These are phyloP conservation scores for Sebastes hubbsi DNA, from an alignment of 2,797 vertebrate species.

Conservation along the genomic window DNA sequence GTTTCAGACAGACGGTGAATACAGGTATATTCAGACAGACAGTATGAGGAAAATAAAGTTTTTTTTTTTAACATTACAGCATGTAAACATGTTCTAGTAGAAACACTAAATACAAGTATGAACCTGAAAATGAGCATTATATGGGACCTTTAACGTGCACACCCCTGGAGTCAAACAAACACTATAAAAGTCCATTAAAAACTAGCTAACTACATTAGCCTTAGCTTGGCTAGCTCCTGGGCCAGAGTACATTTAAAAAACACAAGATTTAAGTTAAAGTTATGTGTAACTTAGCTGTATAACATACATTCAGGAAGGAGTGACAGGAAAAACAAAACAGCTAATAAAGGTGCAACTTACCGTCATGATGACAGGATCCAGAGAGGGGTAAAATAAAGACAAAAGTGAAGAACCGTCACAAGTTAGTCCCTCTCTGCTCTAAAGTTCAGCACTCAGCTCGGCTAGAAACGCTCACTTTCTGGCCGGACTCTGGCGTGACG, in stretches of 20 bases:
- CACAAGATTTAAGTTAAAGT: background rate
- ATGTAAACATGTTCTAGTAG: too few species aligned
- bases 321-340: constrained; percentile 28
- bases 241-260: background rate
- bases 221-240: too few species aligned
- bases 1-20: too few species aligned
- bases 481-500: constrained; percentile 11
- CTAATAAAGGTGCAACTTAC: constrained; percentile 64
- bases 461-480: constrained; percentile 31
- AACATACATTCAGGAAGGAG: constrained; percentile 26
- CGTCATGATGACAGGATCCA: constrained; percentile 82
- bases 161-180: constrained; percentile 20
- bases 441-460: background rate
- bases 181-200: background rate
- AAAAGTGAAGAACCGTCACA: constrained; percentile 23
- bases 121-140: too few species aligned
- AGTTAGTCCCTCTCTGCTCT: background rate
- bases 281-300: background rate
- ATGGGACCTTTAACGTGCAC: constrained; percentile 3
- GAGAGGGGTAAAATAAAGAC: constrained; percentile 28
- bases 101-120: too few species aligned
- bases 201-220: background rate
- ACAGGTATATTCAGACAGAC: too few species aligned
- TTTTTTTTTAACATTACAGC: too few species aligned
- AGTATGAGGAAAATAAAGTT: too few species aligned